Percentiles rank a stretch among this genome's conserved stretches.
These are phyloP conservation scores for Arnoldichthys spilopterus DNA, from an alignment of 2,797 vertebrate species.

Conservation along the genomic window DNA sequence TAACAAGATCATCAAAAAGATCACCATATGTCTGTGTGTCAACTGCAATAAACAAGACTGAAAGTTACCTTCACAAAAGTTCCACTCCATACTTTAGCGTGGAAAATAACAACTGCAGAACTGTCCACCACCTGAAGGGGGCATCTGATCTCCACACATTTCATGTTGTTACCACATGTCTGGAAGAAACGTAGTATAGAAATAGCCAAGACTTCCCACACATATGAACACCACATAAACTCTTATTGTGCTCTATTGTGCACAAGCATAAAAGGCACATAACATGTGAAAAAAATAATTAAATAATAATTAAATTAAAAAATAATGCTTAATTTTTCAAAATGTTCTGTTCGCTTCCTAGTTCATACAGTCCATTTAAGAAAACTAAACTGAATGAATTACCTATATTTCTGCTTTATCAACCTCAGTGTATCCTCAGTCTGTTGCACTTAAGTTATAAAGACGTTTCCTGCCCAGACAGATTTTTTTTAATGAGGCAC, in stretches of 20 bases:
- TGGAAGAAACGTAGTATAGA: constrained; percentile 55
- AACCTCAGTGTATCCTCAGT: no score
- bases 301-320: no score
- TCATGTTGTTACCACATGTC: constrained; percentile 82
- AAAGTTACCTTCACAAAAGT: constrained; percentile 86
- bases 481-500: no score
- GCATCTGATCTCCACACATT: constrained; percentile 84
- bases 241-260: no score
- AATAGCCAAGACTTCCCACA: no score
- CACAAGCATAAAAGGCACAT: no score
- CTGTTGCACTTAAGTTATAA: no score
- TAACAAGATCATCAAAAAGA: neutral
- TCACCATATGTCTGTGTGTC: neutral
- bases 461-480: no score
- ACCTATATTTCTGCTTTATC: no score
- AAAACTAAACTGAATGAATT: no score
- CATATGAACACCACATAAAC: no score
- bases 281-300: neutral
- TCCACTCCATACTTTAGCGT: constrained; percentile 85
- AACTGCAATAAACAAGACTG: neutral
- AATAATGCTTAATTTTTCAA: neutral
- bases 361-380: neutral
- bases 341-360: no score
- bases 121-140: constrained; percentile 87
- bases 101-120: constrained; percentile 78